A percentile compares a stretch with the other conserved stretches of the same genome.
phyloP scores from a whole-genome alignment of 2,888 invertebrate genomes.

The Nymphalis polychloros region DNA sequence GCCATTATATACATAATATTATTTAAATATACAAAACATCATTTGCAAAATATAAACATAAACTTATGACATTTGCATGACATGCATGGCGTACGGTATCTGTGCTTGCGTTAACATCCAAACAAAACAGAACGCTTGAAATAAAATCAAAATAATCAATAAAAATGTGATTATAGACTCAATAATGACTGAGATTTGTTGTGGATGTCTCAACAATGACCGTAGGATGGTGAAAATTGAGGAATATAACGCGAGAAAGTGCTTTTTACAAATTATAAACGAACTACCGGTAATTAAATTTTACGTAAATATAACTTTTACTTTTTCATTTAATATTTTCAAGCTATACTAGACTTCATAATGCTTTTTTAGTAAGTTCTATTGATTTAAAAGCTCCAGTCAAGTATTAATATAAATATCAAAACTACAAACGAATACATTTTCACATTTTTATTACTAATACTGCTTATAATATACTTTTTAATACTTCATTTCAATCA shows the following conservation, averaged over 20 bases:
- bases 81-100: neutral
- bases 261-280: conserved; percentile 57
- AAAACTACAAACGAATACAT: too few relatives aligned
- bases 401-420: too few relatives aligned
- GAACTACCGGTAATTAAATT: conserved; percentile 54
- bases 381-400: too few relatives aligned
- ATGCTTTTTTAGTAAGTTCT: too few relatives aligned
- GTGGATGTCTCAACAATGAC: conserved; percentile 57
- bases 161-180: conserved; percentile 20
- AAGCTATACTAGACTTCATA: too few relatives aligned
- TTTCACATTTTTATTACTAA: too few relatives aligned
- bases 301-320: conserved; percentile 8
- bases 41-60: neutral
- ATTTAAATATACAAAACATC: neutral
- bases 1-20: too few relatives aligned
- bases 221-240: conserved; percentile 56
- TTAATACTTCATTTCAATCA: too few relatives aligned
- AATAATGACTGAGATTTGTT: conserved; percentile 43
- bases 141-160: conserved; percentile 14
- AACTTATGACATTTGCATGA: neutral
- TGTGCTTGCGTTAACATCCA: neutral
- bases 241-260: conserved; percentile 48
- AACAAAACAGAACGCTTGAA: conserved; percentile 4
- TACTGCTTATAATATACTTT: too few relatives aligned
- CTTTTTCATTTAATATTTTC: too few relatives aligned